Percentiles rank a stretch among this genome's conserved stretches.
These are phyloP conservation scores for Popillia japonica DNA, from an alignment of 1,140 invertebrate species.

Conservation along the genomic window DNA sequence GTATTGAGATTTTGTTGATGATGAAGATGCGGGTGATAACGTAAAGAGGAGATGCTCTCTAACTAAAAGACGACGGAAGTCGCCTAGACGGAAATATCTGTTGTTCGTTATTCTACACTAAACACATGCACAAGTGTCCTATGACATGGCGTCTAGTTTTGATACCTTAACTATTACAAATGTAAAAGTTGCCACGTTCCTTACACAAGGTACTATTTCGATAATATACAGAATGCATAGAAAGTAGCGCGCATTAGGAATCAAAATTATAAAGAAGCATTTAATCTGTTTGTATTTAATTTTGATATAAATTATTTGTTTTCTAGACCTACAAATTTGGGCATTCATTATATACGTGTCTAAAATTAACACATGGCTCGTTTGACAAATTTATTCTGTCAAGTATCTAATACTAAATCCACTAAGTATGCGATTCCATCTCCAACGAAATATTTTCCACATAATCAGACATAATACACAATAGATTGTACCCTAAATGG, in stretches of 20 bases:
- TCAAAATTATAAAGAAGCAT: no score
- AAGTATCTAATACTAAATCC: not conserved
- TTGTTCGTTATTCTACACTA: not conserved
- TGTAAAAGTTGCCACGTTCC: no score
- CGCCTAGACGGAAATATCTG: not conserved
- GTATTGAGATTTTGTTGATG: not conserved
- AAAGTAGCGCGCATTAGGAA: no score
- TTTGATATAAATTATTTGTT: no score
- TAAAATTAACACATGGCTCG: not conserved
- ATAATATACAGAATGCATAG: no score
- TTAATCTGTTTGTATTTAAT: no score
- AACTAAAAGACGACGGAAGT: not conserved
- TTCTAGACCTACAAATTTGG: no score
- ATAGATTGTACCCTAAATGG: not conserved
- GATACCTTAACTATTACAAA: not conserved
- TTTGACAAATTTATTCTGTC: not conserved
- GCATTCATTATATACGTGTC: no score
- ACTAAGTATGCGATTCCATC: not conserved
- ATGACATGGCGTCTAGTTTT: not conserved
- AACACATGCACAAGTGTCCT: not conserved
- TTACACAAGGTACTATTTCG: no score
- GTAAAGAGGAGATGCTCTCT: not conserved
- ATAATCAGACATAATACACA: not conserved
- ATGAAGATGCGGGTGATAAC: not conserved
- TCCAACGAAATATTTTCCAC: slow-evolving; percentile 12